Evolutionary conservation across 53 echinoderm and acorn worm species (phyloP).

Genomic region (Astropecten irregularis): DNA sequence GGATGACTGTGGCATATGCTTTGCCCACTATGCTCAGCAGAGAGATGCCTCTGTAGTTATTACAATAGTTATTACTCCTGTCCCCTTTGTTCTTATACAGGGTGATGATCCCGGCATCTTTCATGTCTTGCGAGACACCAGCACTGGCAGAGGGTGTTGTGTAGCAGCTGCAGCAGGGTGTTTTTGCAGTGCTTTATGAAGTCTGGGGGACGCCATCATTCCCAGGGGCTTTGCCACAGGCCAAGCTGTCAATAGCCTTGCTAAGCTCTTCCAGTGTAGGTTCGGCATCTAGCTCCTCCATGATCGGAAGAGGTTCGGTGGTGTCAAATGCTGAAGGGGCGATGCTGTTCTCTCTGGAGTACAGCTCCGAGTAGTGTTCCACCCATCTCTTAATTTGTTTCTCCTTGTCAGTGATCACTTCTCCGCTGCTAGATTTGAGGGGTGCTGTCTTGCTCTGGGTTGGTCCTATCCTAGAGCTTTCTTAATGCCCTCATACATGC

Average conservation of each 20-base stretch:
- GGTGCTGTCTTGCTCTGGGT: no score
- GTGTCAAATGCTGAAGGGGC: neutral
- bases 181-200: neutral
- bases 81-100: conserved; percentile 44
- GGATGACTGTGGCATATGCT: conserved; percentile 19
- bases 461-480: neutral
- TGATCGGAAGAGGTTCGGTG: neutral
- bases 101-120: conserved; percentile 22
- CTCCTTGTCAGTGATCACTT: neutral
- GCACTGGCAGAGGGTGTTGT: conserved; percentile 8
- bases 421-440: no score
- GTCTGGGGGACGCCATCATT: conserved; percentile 17
- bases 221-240: conserved; percentile 20
- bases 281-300: conserved; percentile 29
- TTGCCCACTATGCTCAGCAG: conserved; percentile 38
- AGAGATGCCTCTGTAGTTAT: conserved; percentile 41
- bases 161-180: neutral
- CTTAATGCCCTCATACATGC: neutral
- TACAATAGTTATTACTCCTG: neutral
- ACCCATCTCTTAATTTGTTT: conserved; percentile 34
- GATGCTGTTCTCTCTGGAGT: neutral
- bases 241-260: conserved; percentile 30
- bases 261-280: conserved; percentile 4
- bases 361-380: conserved; percentile 40
- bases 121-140: conserved; percentile 13